These are phyloP conservation scores for Trematocara stigmaticum DNA, from an alignment of 2,113 vertebrate genomes.

Conservation along the genomic window DNA sequence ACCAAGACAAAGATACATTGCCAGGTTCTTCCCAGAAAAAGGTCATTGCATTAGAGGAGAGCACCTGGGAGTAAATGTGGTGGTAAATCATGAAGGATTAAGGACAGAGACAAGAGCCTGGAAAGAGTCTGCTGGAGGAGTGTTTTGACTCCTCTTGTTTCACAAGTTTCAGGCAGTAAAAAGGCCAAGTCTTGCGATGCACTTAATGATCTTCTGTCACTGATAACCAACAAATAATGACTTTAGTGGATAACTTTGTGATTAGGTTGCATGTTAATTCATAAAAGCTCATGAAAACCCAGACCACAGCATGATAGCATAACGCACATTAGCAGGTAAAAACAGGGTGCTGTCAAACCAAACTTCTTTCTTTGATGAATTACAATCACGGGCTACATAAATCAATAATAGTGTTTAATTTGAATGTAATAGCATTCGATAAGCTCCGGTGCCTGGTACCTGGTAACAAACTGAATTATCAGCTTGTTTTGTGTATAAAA, in stretches of 20 bases:
- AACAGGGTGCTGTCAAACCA: not conserved
- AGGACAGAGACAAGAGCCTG: slow-evolving; percentile 57
- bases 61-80: slow-evolving; percentile 28
- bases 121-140: slow-evolving; percentile 41
- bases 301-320: not conserved
- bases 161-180: not conserved
- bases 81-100: slow-evolving; percentile 62
- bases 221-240: not conserved
- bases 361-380: slow-evolving; percentile 1
- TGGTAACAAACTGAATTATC: slow-evolving; percentile 10
- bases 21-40: slow-evolving; percentile 25
- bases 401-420: not conserved
- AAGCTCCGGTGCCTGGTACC: slow-evolving; percentile 7
- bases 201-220: not conserved
- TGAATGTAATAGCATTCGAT: not conserved
- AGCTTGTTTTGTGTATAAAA: slow-evolving; percentile 11
- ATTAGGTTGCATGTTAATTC: not conserved
- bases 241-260: not conserved
- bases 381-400: not conserved
- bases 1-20: slow-evolving; percentile 20
- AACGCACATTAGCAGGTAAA: not conserved
- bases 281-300: not conserved
- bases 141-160: not conserved
- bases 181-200: not conserved
- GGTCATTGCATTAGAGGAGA: slow-evolving; percentile 10